Evolutionary conservation across 1,140 invertebrate species (phyloP), one percentile per base, ranked within the genome.

Genomic region (Drosophila baimaii): DNA sequence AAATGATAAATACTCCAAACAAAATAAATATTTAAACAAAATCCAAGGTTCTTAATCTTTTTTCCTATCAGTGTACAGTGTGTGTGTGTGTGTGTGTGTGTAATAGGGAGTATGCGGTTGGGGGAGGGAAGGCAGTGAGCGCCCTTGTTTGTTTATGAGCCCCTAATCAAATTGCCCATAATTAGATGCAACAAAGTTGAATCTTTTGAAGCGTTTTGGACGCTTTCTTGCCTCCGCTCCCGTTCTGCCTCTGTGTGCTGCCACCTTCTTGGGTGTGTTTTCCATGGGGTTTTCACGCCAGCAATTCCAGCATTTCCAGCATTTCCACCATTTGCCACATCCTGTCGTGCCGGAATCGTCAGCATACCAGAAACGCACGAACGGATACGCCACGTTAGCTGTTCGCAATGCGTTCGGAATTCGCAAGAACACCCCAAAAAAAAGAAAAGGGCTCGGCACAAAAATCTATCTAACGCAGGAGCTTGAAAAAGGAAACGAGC

Each of bases 111-210:
- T n/a, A n/a, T n/a, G n/a, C n/a, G n/a, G n/a, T n/a, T n/a, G n/a
- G n/a, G n/a, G n/a, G n/a, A n/a, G n/a, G n/a, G n/a, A n/a, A n/a
- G 31, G 41, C 19, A 51, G 12, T 35, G 31, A 35, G 19, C 51
- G 8, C 7, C 43, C 65, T 70, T 77, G 74, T 81, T 83, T 82
- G 61, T 49, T 79, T 43, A 62, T 68, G 71, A 75, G 65, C 71
- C 81, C 71, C 74, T 83, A 79, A 76, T 71, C 75, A 83, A 83
- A 77, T 79, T 79, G 52, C 57, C 66, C 54, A 83, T 83, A 83
- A 83, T 83, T 83, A 83, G 77, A 83, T 83, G 76, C 69, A 76
- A 59, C 71, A 83, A 83, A 82, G 72, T 78, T 74, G 39, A 70
- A 83, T 64, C 54, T 52, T 49, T 66, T 52, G 17, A 35, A 76